Evolutionary conservation across 2,113 vertebrate genomes (phyloP), one percentile per base, ranked within the genome.

Genomic region (Pelusios castaneus): DNA sequence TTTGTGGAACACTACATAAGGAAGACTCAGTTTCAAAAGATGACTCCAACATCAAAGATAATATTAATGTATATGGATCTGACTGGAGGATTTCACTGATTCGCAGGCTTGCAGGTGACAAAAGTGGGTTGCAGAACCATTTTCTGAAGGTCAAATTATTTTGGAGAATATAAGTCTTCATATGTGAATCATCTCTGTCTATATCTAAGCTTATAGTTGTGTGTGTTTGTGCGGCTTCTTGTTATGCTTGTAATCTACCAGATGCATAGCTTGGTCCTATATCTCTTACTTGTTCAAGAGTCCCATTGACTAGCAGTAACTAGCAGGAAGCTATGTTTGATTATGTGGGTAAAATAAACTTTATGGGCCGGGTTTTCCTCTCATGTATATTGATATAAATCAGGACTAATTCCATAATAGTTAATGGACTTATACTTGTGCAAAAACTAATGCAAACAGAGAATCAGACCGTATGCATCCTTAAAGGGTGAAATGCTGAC

Each of bases 31-130:
- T 31, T 12, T 58, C 67, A 70, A 89, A 49, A 93, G n/a, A 51
- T 67, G 76, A 94, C 84, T 84, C 83, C 63, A 89, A 49, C 88
- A 67, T 70, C 6, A 95, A 81, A 58, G 52, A 22, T n/a, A 13
- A 25, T 93, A 2, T 80, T 83, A 52, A 52, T 52, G 22, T 49
- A 85, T 6, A 13, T 80, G 21, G 86, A 80, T 41, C 41, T 67
- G 0, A 2, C 34, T n/a, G 67, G 12, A 80, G 2, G 21, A 54
- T 79, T 94, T 94, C 34, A 13, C 9, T 80, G 87, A 6, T 38
- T 9, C 4, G 80, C 29, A 31, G 22, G 60, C 67, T 43, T 31
- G 16, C 79, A 38, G 89, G 67, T 80, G 52, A 43, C 27, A 82
- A 54, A 27, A 10, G 12, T 41, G 45, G 12, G 8, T 43, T 88